Evolutionary conservation across 2,888 invertebrate genomes (phyloP).

Genomic region (Drosophila histrio): DNA sequence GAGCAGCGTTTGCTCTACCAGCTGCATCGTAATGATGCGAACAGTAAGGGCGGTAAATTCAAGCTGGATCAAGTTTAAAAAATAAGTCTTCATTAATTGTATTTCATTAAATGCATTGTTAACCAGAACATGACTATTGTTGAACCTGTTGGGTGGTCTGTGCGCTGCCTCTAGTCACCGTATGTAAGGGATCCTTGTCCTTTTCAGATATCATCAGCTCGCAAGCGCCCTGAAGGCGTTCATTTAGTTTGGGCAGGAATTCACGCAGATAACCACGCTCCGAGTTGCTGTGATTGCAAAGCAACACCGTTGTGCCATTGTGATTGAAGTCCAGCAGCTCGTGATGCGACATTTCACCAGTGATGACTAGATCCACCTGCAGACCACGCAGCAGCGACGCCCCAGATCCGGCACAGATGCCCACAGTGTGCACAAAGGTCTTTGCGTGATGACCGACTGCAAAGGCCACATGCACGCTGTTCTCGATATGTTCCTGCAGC

Average conservation of each 20-base stretch:
- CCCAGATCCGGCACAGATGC: slow-evolving; percentile 96
- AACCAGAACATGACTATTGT: slow-evolving; percentile 13
- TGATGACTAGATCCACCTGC: slow-evolving; percentile 92
- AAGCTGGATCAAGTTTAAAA: slow-evolving; percentile 86
- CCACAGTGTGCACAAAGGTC: slow-evolving; percentile 87
- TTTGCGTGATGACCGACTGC: slow-evolving; percentile 84
- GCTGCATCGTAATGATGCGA: slow-evolving; percentile 87
- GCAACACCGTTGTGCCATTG: slow-evolving; percentile 90
- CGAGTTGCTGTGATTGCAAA: slow-evolving; percentile 97
- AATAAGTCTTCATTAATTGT: slow-evolving; percentile 34
- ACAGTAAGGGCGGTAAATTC: slow-evolving; percentile 85
- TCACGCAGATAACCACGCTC: slow-evolving; percentile 93
- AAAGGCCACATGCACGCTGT: slow-evolving; percentile 90
- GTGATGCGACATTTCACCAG: slow-evolving; percentile 98
- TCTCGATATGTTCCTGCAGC: slow-evolving; percentile 88
- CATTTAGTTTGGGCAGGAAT: slow-evolving; percentile 85
- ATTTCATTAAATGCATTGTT: slow-evolving; percentile 51
- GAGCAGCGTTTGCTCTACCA: slow-evolving; percentile 91
- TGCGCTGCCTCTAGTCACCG: slow-evolving; percentile 78
- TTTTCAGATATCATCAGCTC: slow-evolving; percentile 88
- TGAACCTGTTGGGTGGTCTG: slow-evolving; percentile 17
- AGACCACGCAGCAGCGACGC: slow-evolving; percentile 89
- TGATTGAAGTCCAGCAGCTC: slow-evolving; percentile 95
- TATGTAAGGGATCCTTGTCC: slow-evolving; percentile 91
- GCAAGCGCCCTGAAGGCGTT: slow-evolving; percentile 82